Base-by-base conservation (phyloP, 2,797 vertebrate species). In the Microhierax caerulescens region DNA sequence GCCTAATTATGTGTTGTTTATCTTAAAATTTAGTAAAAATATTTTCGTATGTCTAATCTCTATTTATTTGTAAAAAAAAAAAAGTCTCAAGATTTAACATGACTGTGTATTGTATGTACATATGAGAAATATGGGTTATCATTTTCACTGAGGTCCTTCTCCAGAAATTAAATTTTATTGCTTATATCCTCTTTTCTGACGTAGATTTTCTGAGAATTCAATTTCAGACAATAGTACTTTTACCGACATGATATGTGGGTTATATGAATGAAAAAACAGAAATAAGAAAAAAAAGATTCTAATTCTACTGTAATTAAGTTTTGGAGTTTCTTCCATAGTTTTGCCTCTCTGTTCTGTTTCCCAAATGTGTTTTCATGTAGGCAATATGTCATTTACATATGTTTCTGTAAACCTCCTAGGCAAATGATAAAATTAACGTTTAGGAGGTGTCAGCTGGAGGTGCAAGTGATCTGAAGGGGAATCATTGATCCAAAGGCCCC, bases 211-310 rank as follows among this genome's bases (percentile, higher is more conserved):
- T 43, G 45, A 85, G 22, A 15, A 74, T 70, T 88, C 84, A 4
- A 67, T 80, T 81, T 89, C 37, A 81, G 25, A 70, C 9, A 20
- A 4, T 20, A 51, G 13, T 27, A 47, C 3, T 60, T 87, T 45
- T 77, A 65, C 9, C 50, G 4, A n/a, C 1, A 0, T 59, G 23
- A 13, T 70, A 0, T 70, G 10, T 25, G 7, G 10, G 17, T 50
- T 73, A 22, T 45, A 65, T 34, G 13, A 48, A 39, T 22, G 2
- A 8, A 43, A 84, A 78, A 81, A 15, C 1, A 41, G 10, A 60
- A 48, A 4, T 2, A 36, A 9, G 9, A 41, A 34, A 22, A 14
- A 39, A 50, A 37, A 37, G 25, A 10, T 39, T 39, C 11, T 39
- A 1, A 16, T 51, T 27, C 28, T 36, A 27, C 2, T 34, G 1